Conservation (phyloP, 2,888 invertebrate genomes). For the Hanleya hanleyi region DNA sequence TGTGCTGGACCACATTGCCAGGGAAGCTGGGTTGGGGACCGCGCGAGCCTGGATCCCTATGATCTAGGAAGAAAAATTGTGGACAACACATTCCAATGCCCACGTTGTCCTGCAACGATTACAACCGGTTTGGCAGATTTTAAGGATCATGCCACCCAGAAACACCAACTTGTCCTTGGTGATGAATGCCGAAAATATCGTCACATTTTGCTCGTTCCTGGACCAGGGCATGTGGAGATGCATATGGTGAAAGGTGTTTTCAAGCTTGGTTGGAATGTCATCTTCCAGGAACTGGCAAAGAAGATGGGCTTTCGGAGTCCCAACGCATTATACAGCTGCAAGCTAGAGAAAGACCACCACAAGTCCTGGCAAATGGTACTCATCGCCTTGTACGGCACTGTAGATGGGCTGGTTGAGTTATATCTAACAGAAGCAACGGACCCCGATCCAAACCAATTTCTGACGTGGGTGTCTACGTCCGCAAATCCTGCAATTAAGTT, state of each 20-base stretch:
- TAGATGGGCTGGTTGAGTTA: neutral
- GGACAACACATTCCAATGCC: neutral
- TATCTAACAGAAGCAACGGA: neutral
- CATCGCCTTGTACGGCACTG: neutral
- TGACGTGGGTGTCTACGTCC: neutral
- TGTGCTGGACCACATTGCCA: neutral
- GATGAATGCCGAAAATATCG: neutral
- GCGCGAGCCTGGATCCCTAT: neutral
- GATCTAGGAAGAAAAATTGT: neutral
- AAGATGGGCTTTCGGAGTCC: neutral
- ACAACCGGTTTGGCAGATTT: neutral
- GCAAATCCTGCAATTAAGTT: neutral
- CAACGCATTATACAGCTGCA: neutral
- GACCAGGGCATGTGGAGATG: neutral
- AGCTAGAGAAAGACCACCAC: neutral
- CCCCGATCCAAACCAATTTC: neutral
- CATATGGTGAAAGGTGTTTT: neutral
- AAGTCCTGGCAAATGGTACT: neutral
- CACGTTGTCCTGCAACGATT: neutral
- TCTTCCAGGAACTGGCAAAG: neutral
- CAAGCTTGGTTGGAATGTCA: neutral
- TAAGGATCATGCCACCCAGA: neutral
- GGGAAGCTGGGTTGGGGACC: neutral
- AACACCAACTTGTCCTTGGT: neutral
- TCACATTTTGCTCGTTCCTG: neutral